Evolutionary conservation across 53 echinoderm and acorn worm species (phyloP), one percentile per base, ranked within the genome.

Genomic region (Crossaster papposus): DNA sequence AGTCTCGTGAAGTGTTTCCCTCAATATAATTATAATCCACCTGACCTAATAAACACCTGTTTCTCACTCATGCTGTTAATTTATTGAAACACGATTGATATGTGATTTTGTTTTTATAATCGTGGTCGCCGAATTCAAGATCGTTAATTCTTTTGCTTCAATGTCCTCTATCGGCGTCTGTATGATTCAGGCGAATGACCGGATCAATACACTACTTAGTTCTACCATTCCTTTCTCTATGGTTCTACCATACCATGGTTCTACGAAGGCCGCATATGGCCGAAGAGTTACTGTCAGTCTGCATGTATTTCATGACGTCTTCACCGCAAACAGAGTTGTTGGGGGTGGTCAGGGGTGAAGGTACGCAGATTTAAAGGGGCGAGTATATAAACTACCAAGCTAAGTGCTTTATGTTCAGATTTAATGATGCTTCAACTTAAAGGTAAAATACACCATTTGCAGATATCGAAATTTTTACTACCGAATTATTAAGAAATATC

Each of bases 111-210:
- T 52, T 7, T 52, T 52, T 52, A 13, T 7, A 13, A 14, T 58
- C 58, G 58, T 15, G 58, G 58, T 58, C 58, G 22, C 22, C 3
- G 6, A n/a, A 18, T 58, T 58, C 58, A 51, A 51, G 36, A 7
- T 52, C 23, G 36, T 51, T 29, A 10, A 24, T 10, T 79, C 79
- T 18, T 15, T 31, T 13, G 52, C 28, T 30, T 51, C 30, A 51
- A 37, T 63, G 77, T 35, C 62, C 54, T 26, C n/a, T 6, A 15
- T 24, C 1, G 87, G 77, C 24, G 31, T 87, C 76, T 76, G 87
- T 87, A 87, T 34, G 18, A 36, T 72, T 17, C 38, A 23, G 87
- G 87, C 87, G 87, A 87, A 87, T 87, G 87, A 87, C 87, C 87
- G 53, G 87, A 58, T 77, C 71, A 72, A 73, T 72, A 70, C 30